Conservation (phyloP, 2,797 vertebrate genomes). For the Lutra lutra region DNA sequence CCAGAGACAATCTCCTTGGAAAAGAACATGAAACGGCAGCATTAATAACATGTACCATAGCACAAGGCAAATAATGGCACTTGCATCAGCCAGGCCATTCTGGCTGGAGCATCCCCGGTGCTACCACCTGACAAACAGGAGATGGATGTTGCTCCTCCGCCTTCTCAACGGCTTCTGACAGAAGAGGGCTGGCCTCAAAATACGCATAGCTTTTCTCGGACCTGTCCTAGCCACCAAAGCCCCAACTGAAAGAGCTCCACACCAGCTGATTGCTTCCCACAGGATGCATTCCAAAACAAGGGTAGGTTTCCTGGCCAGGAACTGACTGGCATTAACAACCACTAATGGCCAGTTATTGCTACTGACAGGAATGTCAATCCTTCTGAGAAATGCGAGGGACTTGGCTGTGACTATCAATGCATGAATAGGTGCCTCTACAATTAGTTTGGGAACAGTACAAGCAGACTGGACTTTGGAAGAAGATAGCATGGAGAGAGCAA, state of each 20-base stretch:
- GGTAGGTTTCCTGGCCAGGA: not conserved
- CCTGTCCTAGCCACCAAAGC: constrained; percentile 48
- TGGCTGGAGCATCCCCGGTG: constrained; percentile 35
- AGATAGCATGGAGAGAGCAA: not conserved
- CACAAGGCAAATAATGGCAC: constrained; percentile 71
- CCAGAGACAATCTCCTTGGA: constrained; percentile 73
- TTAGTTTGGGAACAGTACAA: constrained; percentile 54
- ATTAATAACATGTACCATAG: constrained; percentile 71
- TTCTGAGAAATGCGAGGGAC: constrained; percentile 52
- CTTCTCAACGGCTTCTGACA: constrained; percentile 42
- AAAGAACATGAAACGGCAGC: constrained; percentile 71
- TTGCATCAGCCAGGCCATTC: constrained; percentile 39
- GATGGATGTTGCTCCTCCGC: constrained; percentile 33
- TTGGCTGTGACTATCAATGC: not conserved
- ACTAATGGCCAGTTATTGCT: constrained; percentile 35
- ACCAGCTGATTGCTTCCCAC: constrained; percentile 47
- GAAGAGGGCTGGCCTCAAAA: constrained; percentile 65
- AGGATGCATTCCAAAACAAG: constrained; percentile 67
- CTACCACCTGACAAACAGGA: constrained; percentile 52
- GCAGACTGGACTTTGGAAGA: constrained; percentile 59
- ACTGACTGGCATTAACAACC: constrained; percentile 64
- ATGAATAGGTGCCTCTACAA: constrained; percentile 43
- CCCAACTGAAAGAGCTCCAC: constrained; percentile 12
- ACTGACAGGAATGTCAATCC: constrained; percentile 47
- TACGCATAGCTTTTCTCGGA: constrained; percentile 38